Evolutionary conservation across 2,113 vertebrate genomes (phyloP).

Genomic region (Cyprinus carpio): DNA sequence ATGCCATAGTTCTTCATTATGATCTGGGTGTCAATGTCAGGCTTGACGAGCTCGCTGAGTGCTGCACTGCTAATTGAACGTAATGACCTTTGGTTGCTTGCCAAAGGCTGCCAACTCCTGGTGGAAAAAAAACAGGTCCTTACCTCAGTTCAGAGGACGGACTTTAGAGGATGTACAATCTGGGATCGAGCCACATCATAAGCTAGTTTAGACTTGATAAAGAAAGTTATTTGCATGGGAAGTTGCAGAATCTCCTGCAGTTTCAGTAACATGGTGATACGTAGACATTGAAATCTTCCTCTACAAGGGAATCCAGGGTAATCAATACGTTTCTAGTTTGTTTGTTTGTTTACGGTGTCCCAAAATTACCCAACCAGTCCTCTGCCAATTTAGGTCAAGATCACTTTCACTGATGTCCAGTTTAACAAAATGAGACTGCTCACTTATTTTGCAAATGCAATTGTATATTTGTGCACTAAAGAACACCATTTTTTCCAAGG

Average conservation of each 20-base stretch:
- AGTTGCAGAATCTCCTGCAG: neutral
- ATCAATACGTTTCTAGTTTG: conserved; percentile 34
- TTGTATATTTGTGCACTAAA: neutral
- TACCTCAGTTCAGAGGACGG: neutral
- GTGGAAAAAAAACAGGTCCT: neutral
- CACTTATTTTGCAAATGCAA: neutral
- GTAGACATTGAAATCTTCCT: neutral
- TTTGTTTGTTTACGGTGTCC: conserved; percentile 20
- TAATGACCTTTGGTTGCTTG: conserved; percentile 47
- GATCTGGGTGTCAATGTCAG: neutral
- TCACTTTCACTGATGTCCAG: conserved; percentile 5
- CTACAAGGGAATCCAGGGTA: conserved; percentile 1
- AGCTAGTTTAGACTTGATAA: neutral
- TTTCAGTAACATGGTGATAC: neutral
- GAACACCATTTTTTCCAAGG: neutral
- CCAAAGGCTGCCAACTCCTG: conserved; percentile 25
- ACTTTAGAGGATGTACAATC: neutral
- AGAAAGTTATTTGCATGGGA: neutral
- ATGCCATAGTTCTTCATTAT: neutral
- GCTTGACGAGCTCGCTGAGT: conserved; percentile 11
- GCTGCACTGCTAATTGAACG: conserved; percentile 46
- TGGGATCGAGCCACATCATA: neutral
- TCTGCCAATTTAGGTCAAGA: conserved; percentile 21
- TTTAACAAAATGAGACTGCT: neutral
- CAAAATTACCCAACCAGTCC: conserved; percentile 4